Evolutionary conservation across 2,113 vertebrate species (phyloP).

Genomic region (Bolborhynchus lineola): DNA sequence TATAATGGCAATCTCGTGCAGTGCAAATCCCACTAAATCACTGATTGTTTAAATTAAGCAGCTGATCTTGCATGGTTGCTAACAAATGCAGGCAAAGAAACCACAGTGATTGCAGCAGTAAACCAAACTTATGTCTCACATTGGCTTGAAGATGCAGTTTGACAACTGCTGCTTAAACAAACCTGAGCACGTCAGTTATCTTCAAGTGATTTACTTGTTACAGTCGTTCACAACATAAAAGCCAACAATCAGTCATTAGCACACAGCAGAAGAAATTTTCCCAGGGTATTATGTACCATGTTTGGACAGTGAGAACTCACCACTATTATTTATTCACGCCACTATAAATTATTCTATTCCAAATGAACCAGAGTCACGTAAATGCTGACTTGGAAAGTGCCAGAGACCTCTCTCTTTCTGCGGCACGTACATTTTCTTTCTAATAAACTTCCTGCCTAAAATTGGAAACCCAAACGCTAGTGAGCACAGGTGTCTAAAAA

Average conservation of each 20-base stretch:
- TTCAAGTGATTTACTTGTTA: slow-evolving; percentile 55
- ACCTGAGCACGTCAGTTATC: not conserved
- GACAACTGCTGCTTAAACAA: slow-evolving; percentile 54
- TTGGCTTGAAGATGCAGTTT: not conserved
- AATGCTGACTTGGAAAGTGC: slow-evolving; percentile 62
- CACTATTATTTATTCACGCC: slow-evolving; percentile 69
- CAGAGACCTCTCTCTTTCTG: slow-evolving; percentile 29
- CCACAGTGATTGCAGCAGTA: not conserved
- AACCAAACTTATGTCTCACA: not conserved
- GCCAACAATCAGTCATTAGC: slow-evolving; percentile 38
- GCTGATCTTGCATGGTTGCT: not conserved
- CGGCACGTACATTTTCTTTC: not conserved
- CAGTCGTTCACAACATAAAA: slow-evolving; percentile 36
- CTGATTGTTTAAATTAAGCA: not conserved
- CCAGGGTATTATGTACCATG: slow-evolving; percentile 46
- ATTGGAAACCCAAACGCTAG: slow-evolving; percentile 63
- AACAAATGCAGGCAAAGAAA: not conserved
- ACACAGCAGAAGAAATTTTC: not conserved
- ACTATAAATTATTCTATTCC: slow-evolving; percentile 68
- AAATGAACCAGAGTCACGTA: slow-evolving; percentile 66
- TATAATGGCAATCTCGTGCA: not conserved
- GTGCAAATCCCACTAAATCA: not conserved
- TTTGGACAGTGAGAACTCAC: slow-evolving; percentile 65
- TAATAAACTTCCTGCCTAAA: slow-evolving; percentile 49
- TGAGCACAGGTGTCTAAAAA: slow-evolving; percentile 43